Conservation (phyloP, 64 coral and sea anemone genomes). For the Stichodactyla mertensii region DNA sequence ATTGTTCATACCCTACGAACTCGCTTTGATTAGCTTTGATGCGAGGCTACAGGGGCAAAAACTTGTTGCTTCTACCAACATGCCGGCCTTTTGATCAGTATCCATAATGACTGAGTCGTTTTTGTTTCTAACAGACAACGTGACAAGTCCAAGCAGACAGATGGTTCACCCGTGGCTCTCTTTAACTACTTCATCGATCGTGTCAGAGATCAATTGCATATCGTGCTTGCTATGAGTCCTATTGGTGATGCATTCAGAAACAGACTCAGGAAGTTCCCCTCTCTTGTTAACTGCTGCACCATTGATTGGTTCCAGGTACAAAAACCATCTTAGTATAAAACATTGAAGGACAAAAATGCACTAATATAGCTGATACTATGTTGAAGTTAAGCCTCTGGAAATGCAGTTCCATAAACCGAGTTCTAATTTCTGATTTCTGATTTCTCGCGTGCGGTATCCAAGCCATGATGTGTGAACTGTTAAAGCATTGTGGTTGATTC, state of each 20-base stretch:
- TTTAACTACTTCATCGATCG: conserved; percentile 99
- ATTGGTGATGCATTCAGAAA: conserved; percentile 98
- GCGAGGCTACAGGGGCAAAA: no score
- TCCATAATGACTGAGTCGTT: not conserved
- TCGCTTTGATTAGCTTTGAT: no score
- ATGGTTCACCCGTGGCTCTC: conserved; percentile 87
- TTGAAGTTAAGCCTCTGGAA: no score
- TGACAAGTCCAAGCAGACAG: conserved; percentile 98
- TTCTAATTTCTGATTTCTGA: no score
- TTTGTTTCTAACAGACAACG: conserved; percentile 58
- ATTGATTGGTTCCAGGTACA: conserved; percentile 99
- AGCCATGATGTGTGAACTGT: no score
- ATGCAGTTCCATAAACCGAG: no score
- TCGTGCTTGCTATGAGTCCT: conserved; percentile 96
- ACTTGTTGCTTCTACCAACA: no score
- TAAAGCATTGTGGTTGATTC: no score
- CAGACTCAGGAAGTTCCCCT: conserved; percentile 94
- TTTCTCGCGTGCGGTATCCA: no score
- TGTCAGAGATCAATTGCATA: conserved; percentile 92
- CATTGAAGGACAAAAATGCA: not conserved
- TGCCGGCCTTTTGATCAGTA: not conserved
- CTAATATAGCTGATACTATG: no score
- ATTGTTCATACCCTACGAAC: not conserved
- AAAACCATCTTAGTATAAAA: not conserved
- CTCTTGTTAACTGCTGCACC: conserved; percentile 95